Base-by-base conservation (phyloP, 2,797 vertebrate genomes). In the Morus bassanus region DNA sequence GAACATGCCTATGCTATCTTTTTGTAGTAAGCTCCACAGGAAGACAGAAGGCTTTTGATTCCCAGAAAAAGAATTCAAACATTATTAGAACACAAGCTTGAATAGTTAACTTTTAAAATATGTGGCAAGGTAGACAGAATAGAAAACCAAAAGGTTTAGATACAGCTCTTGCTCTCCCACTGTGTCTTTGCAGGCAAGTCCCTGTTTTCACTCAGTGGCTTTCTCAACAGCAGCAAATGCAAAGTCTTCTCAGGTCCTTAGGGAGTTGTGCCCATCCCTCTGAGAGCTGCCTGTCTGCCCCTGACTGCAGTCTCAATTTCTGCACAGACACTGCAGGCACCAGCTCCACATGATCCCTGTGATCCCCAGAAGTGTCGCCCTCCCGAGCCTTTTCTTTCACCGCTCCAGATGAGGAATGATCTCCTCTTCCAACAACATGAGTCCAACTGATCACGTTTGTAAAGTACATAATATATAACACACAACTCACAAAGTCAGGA, bases 231-330 rank as follows among this genome's bases (percentile, higher is more conserved):
- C 46, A 82, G 46, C 24, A 85, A 59, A 65, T 39, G 39, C 78
- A 85, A 86, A 60, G 43, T 79, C 43, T 79, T 61, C 77, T 83
- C 37, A 41, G 67, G 17, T 48, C 19, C 33, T 43, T 31, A 4
- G 6, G 27, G 19, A 56, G 39, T 7, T 76, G 15, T 69, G 18
- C 12, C 31, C 0, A 0, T 51, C 4, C 5, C 1, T 1, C 3
- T 53, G 45, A 68, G 41, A 92, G 41, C 45, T 41, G 10, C 8
- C 35, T 53, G 28, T 82, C 70, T 89, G 37, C 23, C 24, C 10
- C 39, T 77, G 35, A 23, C 22, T 14, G 3, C 41, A 45, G 41
- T 35, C 59, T 88, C 54, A 25, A 0, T 61, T 93, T 82, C 88
- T 76, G n/a, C 67, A 41, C 39, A 33, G 45, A 22, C 4, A 1